These are phyloP conservation scores for Venturia canescens DNA, from an alignment of 1,140 invertebrate species.

Conservation along the genomic window DNA sequence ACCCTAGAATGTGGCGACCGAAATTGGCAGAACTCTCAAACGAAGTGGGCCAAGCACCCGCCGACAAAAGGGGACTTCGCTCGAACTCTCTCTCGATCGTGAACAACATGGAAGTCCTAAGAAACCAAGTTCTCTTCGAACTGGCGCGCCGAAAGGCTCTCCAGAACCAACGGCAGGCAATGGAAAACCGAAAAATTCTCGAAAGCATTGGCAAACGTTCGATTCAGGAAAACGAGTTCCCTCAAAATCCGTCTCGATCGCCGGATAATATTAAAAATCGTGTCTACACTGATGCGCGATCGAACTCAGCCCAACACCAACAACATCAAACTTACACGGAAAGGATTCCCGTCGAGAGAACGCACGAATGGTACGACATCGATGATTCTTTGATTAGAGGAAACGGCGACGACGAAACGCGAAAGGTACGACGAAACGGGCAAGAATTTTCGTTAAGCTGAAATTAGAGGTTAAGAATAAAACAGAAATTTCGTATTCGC, in stretches of 20 bases:
- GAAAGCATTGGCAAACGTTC: slow-evolving; percentile 71
- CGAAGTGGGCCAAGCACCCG: neutral
- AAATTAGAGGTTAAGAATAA: slow-evolving; percentile 48
- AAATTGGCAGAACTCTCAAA: neutral
- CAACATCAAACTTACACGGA: slow-evolving; percentile 16
- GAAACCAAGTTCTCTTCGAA: slow-evolving; percentile 78
- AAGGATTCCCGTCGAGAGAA: slow-evolving; percentile 44
- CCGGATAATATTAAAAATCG: neutral
- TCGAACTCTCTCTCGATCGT: slow-evolving; percentile 78
- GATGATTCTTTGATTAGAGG: slow-evolving; percentile 54
- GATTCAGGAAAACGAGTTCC: slow-evolving; percentile 14
- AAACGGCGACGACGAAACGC: slow-evolving; percentile 52
- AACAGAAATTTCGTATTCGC: too few species aligned
- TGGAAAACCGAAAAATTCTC: slow-evolving; percentile 70
- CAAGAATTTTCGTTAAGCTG: too few species aligned
- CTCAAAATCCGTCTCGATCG: neutral
- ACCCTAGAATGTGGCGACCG: too few species aligned
- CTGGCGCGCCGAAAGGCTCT: slow-evolving; percentile 77
- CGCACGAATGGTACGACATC: slow-evolving; percentile 59
- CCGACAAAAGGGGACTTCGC: slow-evolving; percentile 56
- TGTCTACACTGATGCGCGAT: slow-evolving; percentile 21
- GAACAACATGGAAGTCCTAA: slow-evolving; percentile 79
- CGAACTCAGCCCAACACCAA: neutral
- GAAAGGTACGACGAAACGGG: too few species aligned
- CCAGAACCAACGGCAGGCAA: slow-evolving; percentile 75